These are phyloP conservation scores for Meteorus sp. DNA, from an alignment of 1,140 invertebrate species.

Conservation along the genomic window DNA sequence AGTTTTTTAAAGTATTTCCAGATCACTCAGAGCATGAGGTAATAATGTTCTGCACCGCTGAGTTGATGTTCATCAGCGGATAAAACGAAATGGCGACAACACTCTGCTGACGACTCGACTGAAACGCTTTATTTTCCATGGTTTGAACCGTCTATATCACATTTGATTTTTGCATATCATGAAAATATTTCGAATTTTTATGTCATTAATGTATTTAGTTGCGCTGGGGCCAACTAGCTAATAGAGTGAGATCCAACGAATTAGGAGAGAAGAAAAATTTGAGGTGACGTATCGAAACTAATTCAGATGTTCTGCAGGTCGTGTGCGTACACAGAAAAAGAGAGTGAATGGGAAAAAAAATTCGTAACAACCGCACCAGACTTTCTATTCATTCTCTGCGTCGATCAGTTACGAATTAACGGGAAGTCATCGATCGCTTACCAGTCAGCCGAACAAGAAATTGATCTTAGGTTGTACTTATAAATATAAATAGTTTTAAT, in stretches of 20 bases:
- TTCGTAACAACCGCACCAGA: slow-evolving; percentile 7
- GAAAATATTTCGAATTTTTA: too few relatives aligned
- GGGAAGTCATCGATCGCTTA: slow-evolving; percentile 3
- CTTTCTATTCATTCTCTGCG: slow-evolving; percentile 16
- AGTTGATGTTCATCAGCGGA: slow-evolving; percentile 32
- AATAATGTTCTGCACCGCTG: slow-evolving; percentile 35
- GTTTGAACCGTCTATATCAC: background rate
- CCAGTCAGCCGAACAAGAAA: background rate
- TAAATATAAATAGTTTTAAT: background rate
- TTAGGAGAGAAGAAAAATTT: too few relatives aligned
- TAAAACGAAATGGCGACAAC: slow-evolving; percentile 33
- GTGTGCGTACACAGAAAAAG: slow-evolving; percentile 1
- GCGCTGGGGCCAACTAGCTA: too few relatives aligned
- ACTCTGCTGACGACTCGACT: slow-evolving; percentile 16
- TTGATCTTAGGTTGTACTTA: background rate
- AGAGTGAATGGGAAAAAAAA: slow-evolving; percentile 15
- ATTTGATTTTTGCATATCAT: background rate
- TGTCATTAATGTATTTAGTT: too few relatives aligned
- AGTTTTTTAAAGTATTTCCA: slow-evolving; percentile 1
- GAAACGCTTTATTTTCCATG: slow-evolving; percentile 16
- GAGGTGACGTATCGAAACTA: too few relatives aligned
- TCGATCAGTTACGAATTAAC: slow-evolving; percentile 10
- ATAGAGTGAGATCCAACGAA: too few relatives aligned
- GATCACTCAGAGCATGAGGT: slow-evolving; percentile 24
- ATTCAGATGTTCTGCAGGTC: too few relatives aligned